phyloP scores from a whole-genome alignment of 2,113 vertebrate genomes.

The Dicerorhinus sumatrensis region DNA sequence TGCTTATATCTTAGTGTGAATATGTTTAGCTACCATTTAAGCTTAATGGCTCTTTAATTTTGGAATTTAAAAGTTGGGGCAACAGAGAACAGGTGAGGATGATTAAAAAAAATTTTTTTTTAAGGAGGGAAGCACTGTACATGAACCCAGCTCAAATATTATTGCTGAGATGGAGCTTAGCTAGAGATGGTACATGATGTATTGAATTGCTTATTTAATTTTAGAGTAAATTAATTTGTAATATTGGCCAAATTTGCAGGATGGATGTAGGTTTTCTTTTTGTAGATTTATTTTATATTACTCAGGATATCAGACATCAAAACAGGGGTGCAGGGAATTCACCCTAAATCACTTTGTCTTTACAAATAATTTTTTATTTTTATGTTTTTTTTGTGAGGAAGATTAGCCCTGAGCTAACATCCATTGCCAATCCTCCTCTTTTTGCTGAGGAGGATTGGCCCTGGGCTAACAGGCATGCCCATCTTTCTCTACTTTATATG shows the following conservation, averaged over 20 bases:
- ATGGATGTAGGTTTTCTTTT: background rate
- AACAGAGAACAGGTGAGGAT: background rate
- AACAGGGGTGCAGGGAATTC: background rate
- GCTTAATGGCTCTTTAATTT: slow-evolving; percentile 48
- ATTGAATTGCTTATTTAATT: slow-evolving; percentile 60
- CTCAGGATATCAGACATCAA: background rate
- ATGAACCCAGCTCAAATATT: slow-evolving; percentile 9
- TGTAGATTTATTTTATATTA: slow-evolving; percentile 15
- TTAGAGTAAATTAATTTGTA: slow-evolving; percentile 40
- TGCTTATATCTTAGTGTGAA: background rate
- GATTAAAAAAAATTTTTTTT: background rate
- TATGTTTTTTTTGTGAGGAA: too few relatives aligned
- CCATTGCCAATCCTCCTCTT: too few relatives aligned
- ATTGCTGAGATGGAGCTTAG: slow-evolving; percentile 8
- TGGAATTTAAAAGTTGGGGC: slow-evolving; percentile 29
- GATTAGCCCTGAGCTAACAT: too few relatives aligned
- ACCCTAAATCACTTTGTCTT: slow-evolving; percentile 12
- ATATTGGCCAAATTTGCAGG: slow-evolving; percentile 16
- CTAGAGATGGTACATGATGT: background rate
- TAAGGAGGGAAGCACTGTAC: background rate
- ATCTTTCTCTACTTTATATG: too few relatives aligned
- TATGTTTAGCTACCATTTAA: background rate
- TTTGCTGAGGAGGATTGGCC: too few relatives aligned
- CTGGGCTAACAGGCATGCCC: too few relatives aligned
- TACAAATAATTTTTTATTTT: background rate